These are phyloP conservation scores for Elysia crispata DNA, from an alignment of 2,888 invertebrate species.

Conservation along the genomic window DNA sequence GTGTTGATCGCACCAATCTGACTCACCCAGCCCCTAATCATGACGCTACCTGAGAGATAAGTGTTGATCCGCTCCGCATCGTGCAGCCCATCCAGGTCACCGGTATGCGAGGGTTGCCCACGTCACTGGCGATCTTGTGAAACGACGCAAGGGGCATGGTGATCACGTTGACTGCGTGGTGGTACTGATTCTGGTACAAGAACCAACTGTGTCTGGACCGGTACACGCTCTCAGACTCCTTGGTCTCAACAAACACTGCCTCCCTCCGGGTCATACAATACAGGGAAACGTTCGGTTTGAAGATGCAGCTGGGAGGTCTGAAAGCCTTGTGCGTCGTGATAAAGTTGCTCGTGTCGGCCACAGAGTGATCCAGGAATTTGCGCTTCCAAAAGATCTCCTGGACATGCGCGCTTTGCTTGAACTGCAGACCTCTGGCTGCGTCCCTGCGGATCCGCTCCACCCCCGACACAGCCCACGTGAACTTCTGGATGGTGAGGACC, in stretches of 20 bases:
- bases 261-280: constrained; percentile 69
- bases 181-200: constrained; percentile 67
- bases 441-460: constrained; percentile 67
- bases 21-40: too few species aligned
- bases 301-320: constrained; percentile 68
- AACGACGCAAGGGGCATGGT: constrained; percentile 72
- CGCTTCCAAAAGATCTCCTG: constrained; percentile 68
- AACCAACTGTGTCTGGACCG: constrained; percentile 53
- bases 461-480: constrained; percentile 70
- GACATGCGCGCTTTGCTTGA: constrained; percentile 71
- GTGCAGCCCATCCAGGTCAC: constrained; percentile 68
- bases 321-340: constrained; percentile 68
- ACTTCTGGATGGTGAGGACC: constrained; percentile 68
- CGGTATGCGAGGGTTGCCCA: constrained; percentile 68
- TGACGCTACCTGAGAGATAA: constrained; percentile 67
- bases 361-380: constrained; percentile 62
- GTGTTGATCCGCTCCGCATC: constrained; percentile 68
- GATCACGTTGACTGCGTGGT: constrained; percentile 64
- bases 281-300: constrained; percentile 67
- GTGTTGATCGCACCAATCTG: too few species aligned
- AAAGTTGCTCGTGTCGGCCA: constrained; percentile 67
- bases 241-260: constrained; percentile 69
- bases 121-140: constrained; percentile 69
- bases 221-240: constrained; percentile 61
- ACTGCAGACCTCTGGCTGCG: constrained; percentile 65